Conservation (phyloP, 2,113 vertebrate genomes). For the Mormyrus iriodes region DNA sequence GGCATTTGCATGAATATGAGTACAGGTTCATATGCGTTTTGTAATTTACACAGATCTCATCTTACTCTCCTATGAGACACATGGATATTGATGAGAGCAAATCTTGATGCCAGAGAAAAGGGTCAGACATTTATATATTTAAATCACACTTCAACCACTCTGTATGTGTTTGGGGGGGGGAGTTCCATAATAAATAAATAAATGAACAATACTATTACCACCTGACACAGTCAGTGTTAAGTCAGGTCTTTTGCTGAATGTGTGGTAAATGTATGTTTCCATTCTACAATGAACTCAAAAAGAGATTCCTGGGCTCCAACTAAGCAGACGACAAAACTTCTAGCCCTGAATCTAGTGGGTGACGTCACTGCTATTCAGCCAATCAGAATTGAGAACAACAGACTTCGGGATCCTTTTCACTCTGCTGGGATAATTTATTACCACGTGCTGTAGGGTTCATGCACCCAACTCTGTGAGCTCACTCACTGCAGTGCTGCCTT, state of each 20-base stretch:
- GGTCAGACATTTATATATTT: background rate
- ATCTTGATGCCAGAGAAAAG: background rate
- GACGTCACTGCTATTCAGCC: background rate
- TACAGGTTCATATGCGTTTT: background rate
- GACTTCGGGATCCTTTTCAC: background rate
- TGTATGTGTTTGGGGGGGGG: background rate
- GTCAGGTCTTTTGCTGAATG: background rate
- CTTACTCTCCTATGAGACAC: background rate
- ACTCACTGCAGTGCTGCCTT: slow-evolving; percentile 38
- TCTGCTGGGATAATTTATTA: background rate
- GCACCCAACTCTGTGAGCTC: too few relatives aligned
- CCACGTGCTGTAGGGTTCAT: background rate
- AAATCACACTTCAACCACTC: background rate
- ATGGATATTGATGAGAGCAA: background rate
- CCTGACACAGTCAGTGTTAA: background rate
- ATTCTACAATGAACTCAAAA: background rate
- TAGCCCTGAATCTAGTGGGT: background rate
- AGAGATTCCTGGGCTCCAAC: background rate
- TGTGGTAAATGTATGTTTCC: background rate
- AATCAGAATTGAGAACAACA: background rate
- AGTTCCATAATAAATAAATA: background rate
- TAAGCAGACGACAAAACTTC: background rate
- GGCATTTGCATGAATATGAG: background rate
- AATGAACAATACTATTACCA: background rate
- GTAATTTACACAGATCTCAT: background rate